These are phyloP conservation scores for Dermolepida albohirtum DNA, from an alignment of 2,888 invertebrate genomes.

Conservation along the genomic window DNA sequence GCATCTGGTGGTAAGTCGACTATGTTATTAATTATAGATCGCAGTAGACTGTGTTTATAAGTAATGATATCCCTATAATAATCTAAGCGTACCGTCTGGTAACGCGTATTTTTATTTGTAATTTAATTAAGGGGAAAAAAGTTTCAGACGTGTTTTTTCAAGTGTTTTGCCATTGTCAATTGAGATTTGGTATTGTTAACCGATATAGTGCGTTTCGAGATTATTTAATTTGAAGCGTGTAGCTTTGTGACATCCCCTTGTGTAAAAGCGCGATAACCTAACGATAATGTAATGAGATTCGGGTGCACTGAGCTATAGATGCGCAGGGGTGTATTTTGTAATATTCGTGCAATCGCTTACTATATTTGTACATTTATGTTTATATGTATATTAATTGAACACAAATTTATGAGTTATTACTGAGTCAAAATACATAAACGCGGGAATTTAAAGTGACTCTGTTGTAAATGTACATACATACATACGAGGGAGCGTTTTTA, in stretches of 20 bases:
- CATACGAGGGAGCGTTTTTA: no score
- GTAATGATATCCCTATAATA: slow-evolving; percentile 61
- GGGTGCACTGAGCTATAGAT: no score
- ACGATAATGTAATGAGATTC: no score
- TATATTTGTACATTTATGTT: no score
- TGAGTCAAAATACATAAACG: no score
- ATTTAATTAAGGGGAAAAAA: slow-evolving; percentile 39
- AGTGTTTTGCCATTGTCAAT: slow-evolving; percentile 4
- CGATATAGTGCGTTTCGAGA: background rate
- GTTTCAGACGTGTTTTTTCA: background rate
- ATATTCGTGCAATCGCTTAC: no score
- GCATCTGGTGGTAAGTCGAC: slow-evolving; percentile 57
- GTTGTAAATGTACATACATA: no score
- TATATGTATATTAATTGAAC: no score
- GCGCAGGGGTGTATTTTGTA: no score
- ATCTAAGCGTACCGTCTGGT: slow-evolving; percentile 54
- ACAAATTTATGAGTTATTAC: no score
- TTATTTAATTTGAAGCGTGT: slow-evolving; percentile 7
- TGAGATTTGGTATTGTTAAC: background rate
- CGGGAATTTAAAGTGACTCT: no score
- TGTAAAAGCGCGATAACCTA: no score
- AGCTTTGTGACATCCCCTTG: background rate
- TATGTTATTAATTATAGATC: slow-evolving; percentile 59
- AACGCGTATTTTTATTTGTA: slow-evolving; percentile 47
- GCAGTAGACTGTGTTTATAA: slow-evolving; percentile 56